Evolutionary conservation across 2,797 vertebrate genomes (phyloP), one percentile per base, ranked within the genome.

Genomic region (Intellagama lesueurii): DNA sequence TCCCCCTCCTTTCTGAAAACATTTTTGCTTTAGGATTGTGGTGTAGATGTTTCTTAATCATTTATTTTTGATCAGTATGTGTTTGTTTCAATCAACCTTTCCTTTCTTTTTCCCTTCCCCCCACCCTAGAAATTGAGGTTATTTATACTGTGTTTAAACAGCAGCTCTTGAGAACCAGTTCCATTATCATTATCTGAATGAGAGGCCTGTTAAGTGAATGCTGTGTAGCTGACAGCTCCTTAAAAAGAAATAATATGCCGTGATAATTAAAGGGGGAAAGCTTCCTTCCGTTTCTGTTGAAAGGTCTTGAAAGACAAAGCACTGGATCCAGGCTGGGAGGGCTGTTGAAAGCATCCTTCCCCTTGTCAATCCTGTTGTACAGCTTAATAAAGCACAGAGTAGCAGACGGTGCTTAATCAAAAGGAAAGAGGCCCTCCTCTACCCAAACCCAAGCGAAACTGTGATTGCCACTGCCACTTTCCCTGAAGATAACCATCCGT

Each of bases 171-270:
- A 82, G 70, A 93, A 93, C 81, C 89, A 89, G 84, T 87, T 87
- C 78, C 72, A 90, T 92, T 93, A 83, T 94, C 92, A 91, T 93
- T 91, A 93, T 93, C 92, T 92, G 94, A 91, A 90, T 93, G 52
- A 90, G 94, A 88, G 91, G 87, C 52, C 90, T 91, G 88, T 92
- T 92, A 91, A 93, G 81, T 92, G 83, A 91, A 94, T 94, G 92
- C 90, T 90, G 66, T 84, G 87, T 94, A 94, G 92, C 93, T 94
- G 90, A 93, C 93, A 94, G 93, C 92, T 91, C 49, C 26, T 90
- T 90, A 87, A 90, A 90, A 91, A 49, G 83, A 88, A 91, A 86
- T 82, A 91, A 91, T 91, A 82, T 86, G 83, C 60, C 70, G 7
- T 81, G 82, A 77, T 85, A 88, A 90, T 90, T 85, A 88, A 88